These are phyloP conservation scores for Pseudocheirus occidentalis DNA, from an alignment of 2,797 vertebrate genomes.

Conservation along the genomic window DNA sequence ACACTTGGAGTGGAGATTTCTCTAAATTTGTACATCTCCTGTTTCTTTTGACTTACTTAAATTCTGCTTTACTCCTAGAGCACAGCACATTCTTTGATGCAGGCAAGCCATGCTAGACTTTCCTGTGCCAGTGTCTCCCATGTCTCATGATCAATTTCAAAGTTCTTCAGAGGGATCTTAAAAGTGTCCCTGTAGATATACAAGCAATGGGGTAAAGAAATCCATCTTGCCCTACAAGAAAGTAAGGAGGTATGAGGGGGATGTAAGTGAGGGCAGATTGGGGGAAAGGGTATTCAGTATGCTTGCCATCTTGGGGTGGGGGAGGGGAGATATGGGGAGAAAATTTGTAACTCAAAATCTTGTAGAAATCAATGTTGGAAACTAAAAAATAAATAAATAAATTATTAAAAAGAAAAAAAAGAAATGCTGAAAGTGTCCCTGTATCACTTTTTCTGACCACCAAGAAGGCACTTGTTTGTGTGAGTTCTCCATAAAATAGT, in stretches of 20 bases:
- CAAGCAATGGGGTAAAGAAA: no score
- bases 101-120: no score
- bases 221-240: no score
- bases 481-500: not conserved
- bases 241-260: no score
- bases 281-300: no score
- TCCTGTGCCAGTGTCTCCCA: not conserved
- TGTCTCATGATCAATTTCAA: not conserved
- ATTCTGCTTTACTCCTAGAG: not conserved
- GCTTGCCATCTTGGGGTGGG: no score
- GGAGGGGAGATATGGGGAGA: no score
- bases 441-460: not conserved
- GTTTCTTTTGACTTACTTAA: not conserved
- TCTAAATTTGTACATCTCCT: not conserved
- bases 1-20: not conserved
- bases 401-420: no score
- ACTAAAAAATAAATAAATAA: no score
- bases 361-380: no score
- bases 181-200: not conserved
- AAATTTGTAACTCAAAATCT: no score
- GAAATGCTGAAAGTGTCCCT: not conserved
- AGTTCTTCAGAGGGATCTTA: not conserved
- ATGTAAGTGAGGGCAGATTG: no score
- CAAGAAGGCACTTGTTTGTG: not conserved
- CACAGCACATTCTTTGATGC: not conserved